Conservation (phyloP, 2,888 invertebrate genomes). For the Epinotia nisella region DNA sequence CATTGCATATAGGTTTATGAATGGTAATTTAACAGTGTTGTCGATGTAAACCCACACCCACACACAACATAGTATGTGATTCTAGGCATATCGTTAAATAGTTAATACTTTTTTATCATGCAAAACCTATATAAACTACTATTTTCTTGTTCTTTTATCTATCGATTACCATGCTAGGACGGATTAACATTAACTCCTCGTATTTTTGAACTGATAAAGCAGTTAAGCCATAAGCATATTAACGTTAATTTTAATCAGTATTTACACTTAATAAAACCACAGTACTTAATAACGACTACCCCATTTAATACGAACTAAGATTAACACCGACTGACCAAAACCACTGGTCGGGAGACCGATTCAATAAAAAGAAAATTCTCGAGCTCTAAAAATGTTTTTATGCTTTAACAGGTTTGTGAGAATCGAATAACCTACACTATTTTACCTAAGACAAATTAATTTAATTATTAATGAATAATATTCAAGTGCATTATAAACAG, state of each 20-base stretch:
- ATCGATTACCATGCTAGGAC: not conserved
- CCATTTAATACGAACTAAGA: no score
- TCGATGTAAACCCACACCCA: not conserved
- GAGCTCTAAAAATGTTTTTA: not conserved
- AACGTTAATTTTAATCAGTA: not conserved
- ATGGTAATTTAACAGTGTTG: not conserved
- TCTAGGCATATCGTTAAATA: slow-evolving; percentile 4
- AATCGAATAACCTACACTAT: no score
- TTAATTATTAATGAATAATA: no score
- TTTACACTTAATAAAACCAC: not conserved
- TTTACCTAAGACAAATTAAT: no score
- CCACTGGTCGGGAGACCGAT: no score
- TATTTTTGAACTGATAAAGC: not conserved
- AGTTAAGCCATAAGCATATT: not conserved
- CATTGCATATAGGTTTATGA: not conserved
- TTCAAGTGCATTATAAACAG: no score
- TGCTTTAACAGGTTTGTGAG: not conserved
- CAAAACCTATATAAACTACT: not conserved
- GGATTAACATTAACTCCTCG: not conserved
- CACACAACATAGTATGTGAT: not conserved
- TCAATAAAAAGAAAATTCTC: not conserved
- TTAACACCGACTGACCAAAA: not conserved
- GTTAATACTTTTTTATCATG: not conserved
- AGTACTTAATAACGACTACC: not conserved
- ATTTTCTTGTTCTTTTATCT: slow-evolving; percentile 6